These are phyloP conservation scores for Linurgus olivaceus DNA, from an alignment of 2,797 vertebrate genomes.

Conservation along the genomic window DNA sequence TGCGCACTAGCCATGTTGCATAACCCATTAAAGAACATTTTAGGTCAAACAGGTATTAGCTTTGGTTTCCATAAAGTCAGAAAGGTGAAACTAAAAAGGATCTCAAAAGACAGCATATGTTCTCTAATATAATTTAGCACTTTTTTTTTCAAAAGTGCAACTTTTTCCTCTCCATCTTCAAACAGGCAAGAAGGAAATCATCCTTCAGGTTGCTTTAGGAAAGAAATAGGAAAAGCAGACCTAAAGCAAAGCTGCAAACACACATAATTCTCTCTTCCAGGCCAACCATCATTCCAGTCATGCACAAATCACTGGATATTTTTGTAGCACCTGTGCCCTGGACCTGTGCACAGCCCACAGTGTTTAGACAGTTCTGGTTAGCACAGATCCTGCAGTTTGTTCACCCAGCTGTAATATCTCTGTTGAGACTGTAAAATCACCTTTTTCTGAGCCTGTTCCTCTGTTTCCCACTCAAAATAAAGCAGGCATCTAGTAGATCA, in stretches of 20 bases:
- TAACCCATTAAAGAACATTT: not conserved
- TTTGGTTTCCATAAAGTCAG: not conserved
- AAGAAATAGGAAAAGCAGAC: not conserved
- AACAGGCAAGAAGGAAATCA: not conserved
- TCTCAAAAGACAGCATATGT: not conserved
- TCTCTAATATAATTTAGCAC: not conserved
- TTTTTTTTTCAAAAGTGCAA: not conserved
- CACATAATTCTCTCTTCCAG: not conserved
- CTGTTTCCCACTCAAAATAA: not conserved
- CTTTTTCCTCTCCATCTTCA: not conserved
- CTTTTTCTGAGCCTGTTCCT: not conserved
- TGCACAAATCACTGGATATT: not conserved
- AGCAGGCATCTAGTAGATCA: not conserved
- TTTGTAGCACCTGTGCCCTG: not conserved
- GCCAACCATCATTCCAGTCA: not conserved
- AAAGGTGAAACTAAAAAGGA: not conserved
- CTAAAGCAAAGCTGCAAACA: not conserved
- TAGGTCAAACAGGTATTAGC: not conserved
- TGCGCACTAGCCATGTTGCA: not conserved
- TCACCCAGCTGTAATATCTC: not conserved
- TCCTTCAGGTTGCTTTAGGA: not conserved
- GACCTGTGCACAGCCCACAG: not conserved
- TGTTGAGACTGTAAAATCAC: not conserved
- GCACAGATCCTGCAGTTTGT: accelerated
- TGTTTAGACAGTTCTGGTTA: not conserved